phyloP scores from a whole-genome alignment of 2,797 vertebrate genomes.

The Oophaga sylvatica region DNA sequence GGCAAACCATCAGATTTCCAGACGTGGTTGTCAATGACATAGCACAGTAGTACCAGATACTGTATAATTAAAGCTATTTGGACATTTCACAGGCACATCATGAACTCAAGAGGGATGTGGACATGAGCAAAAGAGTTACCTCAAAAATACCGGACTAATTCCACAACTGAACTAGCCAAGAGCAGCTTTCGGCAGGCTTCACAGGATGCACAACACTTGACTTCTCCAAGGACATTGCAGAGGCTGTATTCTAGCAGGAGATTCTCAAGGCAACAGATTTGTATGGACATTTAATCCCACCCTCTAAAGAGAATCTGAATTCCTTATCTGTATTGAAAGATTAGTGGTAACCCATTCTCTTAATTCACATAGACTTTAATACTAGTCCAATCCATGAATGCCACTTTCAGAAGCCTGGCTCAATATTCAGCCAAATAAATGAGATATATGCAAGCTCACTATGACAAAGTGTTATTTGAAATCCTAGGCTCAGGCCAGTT shows the following conservation, averaged over 20 bases:
- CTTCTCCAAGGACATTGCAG: slow-evolving; percentile 83
- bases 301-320: neutral
- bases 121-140: slow-evolving; percentile 90
- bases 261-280: slow-evolving; percentile 71
- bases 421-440: neutral
- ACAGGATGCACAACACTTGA: slow-evolving; percentile 85
- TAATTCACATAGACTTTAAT: no score
- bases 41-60: no score
- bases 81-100: slow-evolving; percentile 45
- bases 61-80: neutral
- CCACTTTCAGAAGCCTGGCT: neutral
- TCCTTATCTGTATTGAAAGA: neutral
- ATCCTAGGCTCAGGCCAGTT: no score
- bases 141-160: slow-evolving; percentile 88
- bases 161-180: slow-evolving; percentile 86
- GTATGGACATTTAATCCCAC: neutral
- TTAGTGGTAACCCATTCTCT: neutral
- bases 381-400: no score
- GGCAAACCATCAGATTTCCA: neutral
- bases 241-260: slow-evolving; percentile 74
- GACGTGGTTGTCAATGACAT: neutral
- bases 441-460: neutral
- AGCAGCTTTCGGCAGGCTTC: slow-evolving; percentile 85
- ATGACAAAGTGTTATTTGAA: no score
- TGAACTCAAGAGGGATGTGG: slow-evolving; percentile 78